Conservation (phyloP, 2,888 invertebrate species). For the Agriopis aurantiaria region DNA sequence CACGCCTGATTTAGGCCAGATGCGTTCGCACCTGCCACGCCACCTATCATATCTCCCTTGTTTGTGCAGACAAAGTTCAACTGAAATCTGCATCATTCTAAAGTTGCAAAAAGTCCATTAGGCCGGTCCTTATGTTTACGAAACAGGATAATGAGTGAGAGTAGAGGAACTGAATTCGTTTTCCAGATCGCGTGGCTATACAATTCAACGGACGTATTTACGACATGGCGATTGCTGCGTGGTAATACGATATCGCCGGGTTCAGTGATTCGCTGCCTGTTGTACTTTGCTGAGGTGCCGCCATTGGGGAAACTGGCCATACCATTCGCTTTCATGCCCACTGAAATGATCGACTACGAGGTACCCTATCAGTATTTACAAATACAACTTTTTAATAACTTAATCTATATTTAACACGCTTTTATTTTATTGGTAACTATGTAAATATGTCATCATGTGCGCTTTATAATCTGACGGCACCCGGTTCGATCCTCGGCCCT, state of each 20-base stretch:
- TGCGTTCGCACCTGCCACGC: no score
- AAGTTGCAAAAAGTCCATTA: no score
- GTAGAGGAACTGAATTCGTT: slow-evolving; percentile 14
- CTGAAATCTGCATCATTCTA: no score
- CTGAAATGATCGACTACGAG: slow-evolving; percentile 81
- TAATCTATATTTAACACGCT: background rate
- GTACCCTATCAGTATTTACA: background rate
- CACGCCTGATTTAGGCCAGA: no score
- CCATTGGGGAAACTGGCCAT: slow-evolving; percentile 77
- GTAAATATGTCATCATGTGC: no score
- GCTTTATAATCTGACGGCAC: no score
- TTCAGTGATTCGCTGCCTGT: slow-evolving; percentile 69
- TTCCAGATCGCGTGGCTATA: slow-evolving; percentile 78
- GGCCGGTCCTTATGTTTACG: no score
- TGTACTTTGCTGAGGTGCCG: slow-evolving; percentile 79
- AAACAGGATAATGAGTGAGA: no score
- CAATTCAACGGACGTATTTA: slow-evolving; percentile 78
- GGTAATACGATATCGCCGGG: slow-evolving; percentile 66
- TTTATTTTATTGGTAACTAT: no score
- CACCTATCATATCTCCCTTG: no score
- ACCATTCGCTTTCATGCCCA: slow-evolving; percentile 80
- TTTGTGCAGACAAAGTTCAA: no score
- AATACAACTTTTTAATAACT: background rate
- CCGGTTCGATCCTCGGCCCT: no score
- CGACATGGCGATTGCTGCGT: slow-evolving; percentile 78